These are phyloP conservation scores for Hedya salicella DNA, from an alignment of 2,888 invertebrate species.

Conservation along the genomic window DNA sequence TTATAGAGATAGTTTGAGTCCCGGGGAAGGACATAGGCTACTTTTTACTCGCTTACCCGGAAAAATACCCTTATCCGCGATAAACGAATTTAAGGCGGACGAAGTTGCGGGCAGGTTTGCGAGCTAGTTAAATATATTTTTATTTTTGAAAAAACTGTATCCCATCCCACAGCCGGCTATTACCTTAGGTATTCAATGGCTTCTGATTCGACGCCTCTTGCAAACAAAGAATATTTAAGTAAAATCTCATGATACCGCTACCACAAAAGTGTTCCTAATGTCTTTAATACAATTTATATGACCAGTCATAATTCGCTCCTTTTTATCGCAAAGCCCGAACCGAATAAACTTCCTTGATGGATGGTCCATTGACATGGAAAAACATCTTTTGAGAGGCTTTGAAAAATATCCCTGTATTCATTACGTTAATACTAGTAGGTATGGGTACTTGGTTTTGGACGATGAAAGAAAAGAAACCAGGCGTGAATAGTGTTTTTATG, in stretches of 20 bases:
- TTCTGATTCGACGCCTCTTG: too few relatives aligned
- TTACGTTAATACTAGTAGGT: constrained; percentile 11
- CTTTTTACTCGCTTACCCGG: too few relatives aligned
- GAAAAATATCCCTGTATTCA: constrained; percentile 31
- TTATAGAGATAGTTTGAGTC: too few relatives aligned
- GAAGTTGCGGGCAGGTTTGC: too few relatives aligned
- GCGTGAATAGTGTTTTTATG: not conserved
- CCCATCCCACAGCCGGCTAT: too few relatives aligned
- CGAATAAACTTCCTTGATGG: constrained; percentile 34
- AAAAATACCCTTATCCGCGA: too few relatives aligned
- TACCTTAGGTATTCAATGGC: too few relatives aligned
- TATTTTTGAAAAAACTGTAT: too few relatives aligned
- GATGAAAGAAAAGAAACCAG: constrained; percentile 8
- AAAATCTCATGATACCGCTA: not conserved
- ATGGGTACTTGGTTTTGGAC: constrained; percentile 19
- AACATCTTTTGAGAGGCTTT: constrained; percentile 39
- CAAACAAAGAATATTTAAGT: not conserved
- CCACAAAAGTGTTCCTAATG: constrained; percentile 23
- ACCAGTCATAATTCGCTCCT: constrained; percentile 26
- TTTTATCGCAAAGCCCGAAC: constrained; percentile 32
- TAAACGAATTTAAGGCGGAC: too few relatives aligned
- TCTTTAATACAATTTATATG: constrained; percentile 24
- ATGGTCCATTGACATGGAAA: constrained; percentile 41
- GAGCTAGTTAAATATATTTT: too few relatives aligned
- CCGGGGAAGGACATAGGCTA: too few relatives aligned